These are phyloP conservation scores for Ophioderma brevispina DNA, from an alignment of 35 echinoderm and acorn worm genomes.

Conservation along the genomic window DNA sequence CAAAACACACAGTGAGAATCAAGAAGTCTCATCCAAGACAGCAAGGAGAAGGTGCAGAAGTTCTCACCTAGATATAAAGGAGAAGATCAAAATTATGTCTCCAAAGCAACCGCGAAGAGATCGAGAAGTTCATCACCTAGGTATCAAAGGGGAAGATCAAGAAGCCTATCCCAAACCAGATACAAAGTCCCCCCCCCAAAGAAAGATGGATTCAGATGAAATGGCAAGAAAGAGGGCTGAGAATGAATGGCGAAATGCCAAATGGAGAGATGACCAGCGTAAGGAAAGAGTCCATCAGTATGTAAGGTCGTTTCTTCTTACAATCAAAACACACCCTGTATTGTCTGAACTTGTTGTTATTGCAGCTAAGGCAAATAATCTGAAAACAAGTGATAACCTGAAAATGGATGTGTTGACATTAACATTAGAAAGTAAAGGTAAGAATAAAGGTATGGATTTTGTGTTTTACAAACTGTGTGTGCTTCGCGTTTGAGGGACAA, in stretches of 20 bases:
- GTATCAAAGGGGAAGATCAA: neutral
- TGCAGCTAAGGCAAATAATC: too few species aligned
- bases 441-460: too few species aligned
- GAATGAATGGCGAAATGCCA: constrained; percentile 94
- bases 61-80: neutral
- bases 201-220: constrained; percentile 82
- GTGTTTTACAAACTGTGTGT: too few species aligned
- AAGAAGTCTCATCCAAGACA: neutral
- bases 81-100: neutral
- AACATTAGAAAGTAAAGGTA: too few species aligned
- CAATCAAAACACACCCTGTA: too few species aligned
- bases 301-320: too few species aligned
- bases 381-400: too few species aligned
- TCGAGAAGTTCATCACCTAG: neutral
- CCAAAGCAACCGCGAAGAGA: neutral
- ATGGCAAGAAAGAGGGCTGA: constrained; percentile 76
- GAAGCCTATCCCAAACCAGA: neutral
- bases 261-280: constrained; percentile 90
- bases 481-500: too few species aligned
- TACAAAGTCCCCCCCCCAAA: neutral
- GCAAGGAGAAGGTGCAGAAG: neutral
- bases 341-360: too few species aligned
- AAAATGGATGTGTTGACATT: too few species aligned
- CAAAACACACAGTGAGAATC: too few species aligned
- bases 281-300: constrained; percentile 51